phyloP scores from a whole-genome alignment of 2,113 vertebrate species.

The Brachypteracias leptosomus region DNA sequence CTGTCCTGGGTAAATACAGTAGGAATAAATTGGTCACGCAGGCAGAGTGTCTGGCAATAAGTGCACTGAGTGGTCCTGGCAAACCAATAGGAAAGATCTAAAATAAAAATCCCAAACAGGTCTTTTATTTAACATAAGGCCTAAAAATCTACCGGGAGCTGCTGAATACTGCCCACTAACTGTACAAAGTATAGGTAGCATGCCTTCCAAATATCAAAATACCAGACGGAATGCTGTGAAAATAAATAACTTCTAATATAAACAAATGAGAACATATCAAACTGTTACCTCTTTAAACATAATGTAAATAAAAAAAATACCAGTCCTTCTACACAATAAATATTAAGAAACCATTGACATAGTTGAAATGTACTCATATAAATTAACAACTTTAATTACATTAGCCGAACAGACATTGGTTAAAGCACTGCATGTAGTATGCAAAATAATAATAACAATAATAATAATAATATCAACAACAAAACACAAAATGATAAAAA shows the following conservation, averaged over 20 bases:
- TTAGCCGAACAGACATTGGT: conserved; percentile 84
- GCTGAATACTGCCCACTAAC: conserved; percentile 83
- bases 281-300: conserved; percentile 87
- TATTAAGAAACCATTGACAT: conserved; percentile 89
- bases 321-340: conserved; percentile 88
- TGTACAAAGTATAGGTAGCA: conserved; percentile 85
- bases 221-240: conserved; percentile 83
- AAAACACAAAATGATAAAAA: conserved; percentile 75
- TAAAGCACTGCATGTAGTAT: conserved; percentile 83
- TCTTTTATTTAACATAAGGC: conserved; percentile 78
- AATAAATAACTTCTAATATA: conserved; percentile 90
- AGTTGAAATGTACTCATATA: conserved; percentile 88
- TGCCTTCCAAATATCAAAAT: conserved; percentile 85
- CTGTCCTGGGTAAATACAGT: conserved; percentile 63
- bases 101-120: conserved; percentile 72
- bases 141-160: conserved; percentile 80
- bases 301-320: conserved; percentile 87
- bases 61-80: conserved; percentile 63
- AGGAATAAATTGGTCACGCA: conserved; percentile 62
- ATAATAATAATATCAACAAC: conserved; percentile 77
- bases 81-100: conserved; percentile 70
- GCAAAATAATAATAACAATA: conserved; percentile 75
- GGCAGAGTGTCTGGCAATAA: conserved; percentile 59
- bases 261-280: conserved; percentile 86
- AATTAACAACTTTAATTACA: conserved; percentile 91